Conservation (phyloP, 2,888 invertebrate species). For the Itoplectis maculator region DNA sequence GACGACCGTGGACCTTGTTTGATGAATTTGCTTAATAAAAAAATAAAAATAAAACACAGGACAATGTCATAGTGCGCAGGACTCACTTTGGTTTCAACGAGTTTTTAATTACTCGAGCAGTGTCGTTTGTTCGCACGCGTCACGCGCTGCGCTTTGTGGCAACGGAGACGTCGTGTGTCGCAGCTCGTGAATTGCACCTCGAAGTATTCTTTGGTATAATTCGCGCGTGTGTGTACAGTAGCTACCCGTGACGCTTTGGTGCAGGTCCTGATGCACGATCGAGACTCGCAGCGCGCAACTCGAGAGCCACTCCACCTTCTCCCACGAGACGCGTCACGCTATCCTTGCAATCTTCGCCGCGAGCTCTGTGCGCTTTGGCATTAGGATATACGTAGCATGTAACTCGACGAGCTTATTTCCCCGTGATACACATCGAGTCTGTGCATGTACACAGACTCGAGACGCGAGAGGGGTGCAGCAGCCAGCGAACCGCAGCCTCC, state of each 20-base stretch:
- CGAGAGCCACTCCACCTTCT: constrained; percentile 60
- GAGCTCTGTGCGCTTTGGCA: constrained; percentile 37
- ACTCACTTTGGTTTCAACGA: constrained; percentile 54
- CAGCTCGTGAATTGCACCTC: constrained; percentile 27
- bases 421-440: constrained; percentile 3
- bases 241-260: constrained; percentile 17
- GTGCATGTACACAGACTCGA: background rate
- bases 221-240: constrained; percentile 1
- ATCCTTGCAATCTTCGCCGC: constrained; percentile 64
- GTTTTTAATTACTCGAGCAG: constrained; percentile 53
- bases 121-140: constrained; percentile 48
- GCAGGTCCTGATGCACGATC: constrained; percentile 17
- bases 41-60: too few relatives aligned
- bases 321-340: constrained; percentile 67
- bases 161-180: constrained; percentile 53
- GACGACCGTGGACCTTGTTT: too few relatives aligned
- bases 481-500: constrained; percentile 30
- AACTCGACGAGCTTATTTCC: constrained; percentile 53
- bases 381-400: constrained; percentile 60
- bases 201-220: background rate
- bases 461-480: background rate
- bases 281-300: constrained; percentile 39
- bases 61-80: background rate
- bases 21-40: too few relatives aligned
- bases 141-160: constrained; percentile 41